Evolutionary conservation across 2,113 vertebrate genomes (phyloP), one percentile per base, ranked within the genome.

Genomic region (Podiceps cristatus): DNA sequence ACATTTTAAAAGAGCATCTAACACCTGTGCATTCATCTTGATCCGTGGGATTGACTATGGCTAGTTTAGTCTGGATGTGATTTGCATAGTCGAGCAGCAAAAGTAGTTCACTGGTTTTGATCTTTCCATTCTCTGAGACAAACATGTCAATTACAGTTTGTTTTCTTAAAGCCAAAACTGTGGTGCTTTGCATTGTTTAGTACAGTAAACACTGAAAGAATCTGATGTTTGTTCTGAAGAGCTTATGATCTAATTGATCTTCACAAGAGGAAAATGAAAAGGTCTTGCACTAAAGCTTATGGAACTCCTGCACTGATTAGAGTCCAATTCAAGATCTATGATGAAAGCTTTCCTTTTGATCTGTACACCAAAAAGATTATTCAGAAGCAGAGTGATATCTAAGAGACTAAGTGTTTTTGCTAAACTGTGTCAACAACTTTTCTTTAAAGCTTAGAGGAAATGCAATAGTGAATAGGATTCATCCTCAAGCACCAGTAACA

Each of bases 291-390:
- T 94, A 82, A 91, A 94, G 91, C 85, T 96, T 96, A 83, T 64
- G 84, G 91, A 93, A 94, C 81, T 94, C 74, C 58, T 94, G 79
- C 91, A 79, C 86, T 95, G 91, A 96, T 96, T 97, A 96, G 80
- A 94, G 93, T 97, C 93, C 97, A 91, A 96, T 91, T 90, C 95
- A 93, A 93, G 77, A 96, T 93, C 84, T 94, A 33, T 13, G 86
- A 96, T 96, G 94, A 96, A 96, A 96, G 93, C 62, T 93, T 96
- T 94, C 74, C 91, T 90, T 97, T 96, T 97, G 94, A 97, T 97
- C 93, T 95, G 50, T 91, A 95, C 81, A 94, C 45, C 91, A 94
- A 73, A 97, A 96, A 90, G 91, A 97, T 96, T 93, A 95, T 96
- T 97, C 94, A 94, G 86, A 94, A 91, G 77, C 91, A 82, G 76